Conservation (phyloP, 2,797 vertebrate species). For the Fistularia tabacaria region DNA sequence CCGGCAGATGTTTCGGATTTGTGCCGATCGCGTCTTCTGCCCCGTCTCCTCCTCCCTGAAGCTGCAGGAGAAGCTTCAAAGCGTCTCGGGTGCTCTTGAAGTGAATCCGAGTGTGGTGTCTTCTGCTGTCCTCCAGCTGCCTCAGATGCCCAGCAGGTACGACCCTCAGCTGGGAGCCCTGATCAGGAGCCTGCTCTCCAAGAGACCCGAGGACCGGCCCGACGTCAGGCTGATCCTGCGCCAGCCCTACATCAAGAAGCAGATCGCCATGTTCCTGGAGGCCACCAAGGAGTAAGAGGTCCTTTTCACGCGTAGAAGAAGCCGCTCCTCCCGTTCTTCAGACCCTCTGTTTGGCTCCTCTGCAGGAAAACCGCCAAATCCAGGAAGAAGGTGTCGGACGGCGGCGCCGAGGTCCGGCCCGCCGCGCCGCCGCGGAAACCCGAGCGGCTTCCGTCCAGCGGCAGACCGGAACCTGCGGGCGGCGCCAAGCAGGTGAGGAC, state of each 20-base stretch:
- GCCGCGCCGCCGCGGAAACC: slow-evolving; percentile 46
- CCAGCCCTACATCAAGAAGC: slow-evolving; percentile 90
- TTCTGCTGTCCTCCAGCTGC: slow-evolving; percentile 75
- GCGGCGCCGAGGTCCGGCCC: slow-evolving; percentile 51
- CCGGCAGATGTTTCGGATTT: too few species aligned
- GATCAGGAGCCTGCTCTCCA: slow-evolving; percentile 91
- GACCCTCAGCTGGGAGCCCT: slow-evolving; percentile 86
- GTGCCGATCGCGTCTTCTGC: too few species aligned
- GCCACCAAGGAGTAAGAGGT: slow-evolving; percentile 87
- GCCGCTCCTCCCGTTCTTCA: background rate
- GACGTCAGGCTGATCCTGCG: slow-evolving; percentile 88
- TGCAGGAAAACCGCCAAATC: slow-evolving; percentile 87
- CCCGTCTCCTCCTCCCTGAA: too few species aligned
- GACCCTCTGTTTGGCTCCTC: slow-evolving; percentile 20
- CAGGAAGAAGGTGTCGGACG: slow-evolving; percentile 72
- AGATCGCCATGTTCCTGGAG: slow-evolving; percentile 91
- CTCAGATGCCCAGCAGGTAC: slow-evolving; percentile 92
- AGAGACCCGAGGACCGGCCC: slow-evolving; percentile 89
- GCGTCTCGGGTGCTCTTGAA: too few species aligned
- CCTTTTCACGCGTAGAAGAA: background rate
- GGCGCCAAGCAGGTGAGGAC: slow-evolving; percentile 71
- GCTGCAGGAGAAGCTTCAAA: background rate
- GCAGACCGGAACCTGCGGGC: slow-evolving; percentile 54
- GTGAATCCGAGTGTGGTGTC: too few species aligned
- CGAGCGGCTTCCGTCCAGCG: slow-evolving; percentile 34